Conservation (phyloP, 2,113 vertebrate species). For the Canis aureus region DNA sequence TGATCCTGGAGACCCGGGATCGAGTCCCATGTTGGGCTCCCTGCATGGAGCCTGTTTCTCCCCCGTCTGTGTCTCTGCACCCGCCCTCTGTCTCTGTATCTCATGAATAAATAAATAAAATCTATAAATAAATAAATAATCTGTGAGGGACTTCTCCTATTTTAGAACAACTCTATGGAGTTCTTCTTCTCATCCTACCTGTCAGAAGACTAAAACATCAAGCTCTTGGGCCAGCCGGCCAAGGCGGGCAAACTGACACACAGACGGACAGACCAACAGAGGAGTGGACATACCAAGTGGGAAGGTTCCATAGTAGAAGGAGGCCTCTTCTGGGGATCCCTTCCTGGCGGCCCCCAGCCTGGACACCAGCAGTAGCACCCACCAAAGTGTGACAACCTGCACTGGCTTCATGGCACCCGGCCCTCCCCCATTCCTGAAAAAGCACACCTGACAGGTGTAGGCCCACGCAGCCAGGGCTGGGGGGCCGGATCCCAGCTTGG, state of each 20-base stretch:
- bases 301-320: slow-evolving; percentile 97
- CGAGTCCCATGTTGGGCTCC: too few relatives aligned
- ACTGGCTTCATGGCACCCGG: slow-evolving; percentile 38
- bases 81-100: too few relatives aligned
- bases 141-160: not conserved
- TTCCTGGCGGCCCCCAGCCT: slow-evolving; percentile 88
- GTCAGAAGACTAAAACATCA: not conserved
- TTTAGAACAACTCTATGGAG: not conserved
- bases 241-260: not conserved
- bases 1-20: too few relatives aligned
- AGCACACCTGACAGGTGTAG: not conserved
- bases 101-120: too few relatives aligned
- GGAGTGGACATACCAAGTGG: slow-evolving; percentile 89
- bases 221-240: not conserved
- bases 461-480: not conserved
- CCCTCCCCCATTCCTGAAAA: slow-evolving; percentile 60
- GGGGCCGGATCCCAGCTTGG: not conserved
- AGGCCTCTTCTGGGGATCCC: slow-evolving; percentile 92
- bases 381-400: slow-evolving; percentile 80
- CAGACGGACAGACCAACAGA: not conserved
- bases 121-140: too few relatives aligned
- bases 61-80: too few relatives aligned
- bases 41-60: too few relatives aligned
- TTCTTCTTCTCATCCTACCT: not conserved
- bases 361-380: slow-evolving; percentile 87